These are phyloP conservation scores for Salvelinus fontinalis DNA, from an alignment of 2,113 vertebrate genomes.

Conservation along the genomic window DNA sequence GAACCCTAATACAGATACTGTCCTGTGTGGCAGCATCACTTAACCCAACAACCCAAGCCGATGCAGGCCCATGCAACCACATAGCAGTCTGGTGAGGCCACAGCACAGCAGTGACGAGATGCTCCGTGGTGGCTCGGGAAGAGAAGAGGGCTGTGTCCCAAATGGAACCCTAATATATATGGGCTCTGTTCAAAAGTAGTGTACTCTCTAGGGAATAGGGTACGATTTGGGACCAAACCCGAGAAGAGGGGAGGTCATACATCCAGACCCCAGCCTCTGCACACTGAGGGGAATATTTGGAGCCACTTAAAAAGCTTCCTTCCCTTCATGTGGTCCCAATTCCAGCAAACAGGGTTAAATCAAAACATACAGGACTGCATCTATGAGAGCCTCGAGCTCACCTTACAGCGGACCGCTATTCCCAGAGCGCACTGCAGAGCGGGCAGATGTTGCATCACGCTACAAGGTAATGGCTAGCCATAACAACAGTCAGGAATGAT, in stretches of 20 bases:
- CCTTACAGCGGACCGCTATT: slow-evolving; percentile 37
- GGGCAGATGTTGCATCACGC: slow-evolving; percentile 33
- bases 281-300: slow-evolving; percentile 63
- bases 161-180: too few relatives aligned
- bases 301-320: slow-evolving; percentile 72
- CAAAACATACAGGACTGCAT: slow-evolving; percentile 51
- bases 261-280: neutral
- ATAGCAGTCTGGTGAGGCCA: neutral
- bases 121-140: too few relatives aligned
- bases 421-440: slow-evolving; percentile 17
- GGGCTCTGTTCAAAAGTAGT: too few relatives aligned
- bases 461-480: slow-evolving; percentile 42
- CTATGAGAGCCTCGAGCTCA: slow-evolving; percentile 35
- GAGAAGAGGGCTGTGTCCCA: neutral
- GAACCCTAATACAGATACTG: neutral
- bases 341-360: slow-evolving; percentile 71
- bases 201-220: too few relatives aligned
- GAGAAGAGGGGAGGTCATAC: neutral
- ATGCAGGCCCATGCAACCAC: too few relatives aligned
- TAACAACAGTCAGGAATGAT: slow-evolving; percentile 58
- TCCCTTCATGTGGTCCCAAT: slow-evolving; percentile 65
- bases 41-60: neutral
- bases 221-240: neutral
- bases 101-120: neutral
- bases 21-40: neutral